Evolutionary conservation across 2,888 invertebrate genomes (phyloP), one percentile per base, ranked within the genome.

Genomic region (Dryadula phaetusa): DNA sequence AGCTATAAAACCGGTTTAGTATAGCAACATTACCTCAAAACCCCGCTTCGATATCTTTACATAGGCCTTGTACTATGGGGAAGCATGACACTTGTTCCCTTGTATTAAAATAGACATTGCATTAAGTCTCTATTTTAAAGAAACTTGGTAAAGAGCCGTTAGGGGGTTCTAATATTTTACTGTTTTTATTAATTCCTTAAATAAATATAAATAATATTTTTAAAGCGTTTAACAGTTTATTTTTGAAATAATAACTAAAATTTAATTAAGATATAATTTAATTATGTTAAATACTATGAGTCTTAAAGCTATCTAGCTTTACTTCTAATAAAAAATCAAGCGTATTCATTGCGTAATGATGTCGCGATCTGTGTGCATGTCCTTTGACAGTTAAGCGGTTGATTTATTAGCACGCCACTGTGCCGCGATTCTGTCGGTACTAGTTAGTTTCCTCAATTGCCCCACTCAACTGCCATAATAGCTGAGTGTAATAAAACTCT

Each of bases 1-100:
- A 80, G 78, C 79, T 76, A 82, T 88, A 88, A 88, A 87, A 78
- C 72, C 69, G 76, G 79, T 82, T 86, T 82, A 87, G 79, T 79
- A 76, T 74, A 75, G 72, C 72, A 79, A 79, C 79, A 81, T 80
- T 79, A 78, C 77, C 77, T 79, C 78, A 79, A 81, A 82, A 78
- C 79, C 61, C 78, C 77, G 66, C 79, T 79, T 77, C 78, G 68
- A 72, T 78, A 72, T 74, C 75, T 72, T 75, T 74, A 64, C 53
- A 47, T 62, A 62, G 52, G 58, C 58, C 40, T n/a, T 49, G 47
- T 49, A 58, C 25, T 77, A 75, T 60, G 64, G 68, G 61, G 66
- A 65, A 61, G 42, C 32, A 14, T 72, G 64, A 34, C 20, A 18
- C 65, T 67, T 70, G 42, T 62, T 0, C n/a, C 25, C 3, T 61